phyloP scores from a whole-genome alignment of 2,888 invertebrate species.

The Argyresthia goedartella region DNA sequence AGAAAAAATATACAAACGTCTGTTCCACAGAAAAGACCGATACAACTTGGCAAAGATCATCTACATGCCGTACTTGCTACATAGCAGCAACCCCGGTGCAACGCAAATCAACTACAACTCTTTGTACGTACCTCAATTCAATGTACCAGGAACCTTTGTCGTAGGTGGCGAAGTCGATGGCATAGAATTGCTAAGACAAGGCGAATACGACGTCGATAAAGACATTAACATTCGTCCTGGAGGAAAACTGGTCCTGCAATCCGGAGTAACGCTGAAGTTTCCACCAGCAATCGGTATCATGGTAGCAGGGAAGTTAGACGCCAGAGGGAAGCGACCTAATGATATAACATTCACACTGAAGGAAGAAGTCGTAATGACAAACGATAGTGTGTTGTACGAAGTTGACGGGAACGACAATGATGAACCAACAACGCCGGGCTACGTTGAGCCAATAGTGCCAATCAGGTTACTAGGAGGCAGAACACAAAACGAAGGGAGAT shows the following conservation, averaged over 20 bases:
- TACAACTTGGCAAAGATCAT: slow-evolving; percentile 94
- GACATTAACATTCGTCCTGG: slow-evolving; percentile 96
- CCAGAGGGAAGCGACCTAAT: slow-evolving; percentile 82
- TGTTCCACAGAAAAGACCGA: slow-evolving; percentile 90
- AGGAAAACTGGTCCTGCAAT: slow-evolving; percentile 88
- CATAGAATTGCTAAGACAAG: slow-evolving; percentile 82
- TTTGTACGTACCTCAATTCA: slow-evolving; percentile 84
- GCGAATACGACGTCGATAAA: slow-evolving; percentile 91
- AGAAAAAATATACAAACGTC: slow-evolving; percentile 78
- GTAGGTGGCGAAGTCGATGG: slow-evolving; percentile 96
- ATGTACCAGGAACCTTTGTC: slow-evolving; percentile 75
- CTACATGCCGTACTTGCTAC: slow-evolving; percentile 91
- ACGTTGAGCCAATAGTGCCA: slow-evolving; percentile 74
- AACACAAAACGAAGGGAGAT: slow-evolving; percentile 86
- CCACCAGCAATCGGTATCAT: slow-evolving; percentile 96
- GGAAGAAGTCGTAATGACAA: slow-evolving; percentile 77
- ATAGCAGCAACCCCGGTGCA: slow-evolving; percentile 90
- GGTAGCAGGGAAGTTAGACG: slow-evolving; percentile 92
- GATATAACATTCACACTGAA: slow-evolving; percentile 85
- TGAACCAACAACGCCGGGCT: slow-evolving; percentile 72
- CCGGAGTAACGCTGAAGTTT: slow-evolving; percentile 91
- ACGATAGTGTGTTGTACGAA: slow-evolving; percentile 74
- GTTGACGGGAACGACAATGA: slow-evolving; percentile 59
- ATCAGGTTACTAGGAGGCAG: slow-evolving; percentile 87
- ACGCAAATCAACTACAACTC: slow-evolving; percentile 84